Evolutionary conservation across 2,113 vertebrate genomes (phyloP).

Genomic region (Oreamnos americanus): DNA sequence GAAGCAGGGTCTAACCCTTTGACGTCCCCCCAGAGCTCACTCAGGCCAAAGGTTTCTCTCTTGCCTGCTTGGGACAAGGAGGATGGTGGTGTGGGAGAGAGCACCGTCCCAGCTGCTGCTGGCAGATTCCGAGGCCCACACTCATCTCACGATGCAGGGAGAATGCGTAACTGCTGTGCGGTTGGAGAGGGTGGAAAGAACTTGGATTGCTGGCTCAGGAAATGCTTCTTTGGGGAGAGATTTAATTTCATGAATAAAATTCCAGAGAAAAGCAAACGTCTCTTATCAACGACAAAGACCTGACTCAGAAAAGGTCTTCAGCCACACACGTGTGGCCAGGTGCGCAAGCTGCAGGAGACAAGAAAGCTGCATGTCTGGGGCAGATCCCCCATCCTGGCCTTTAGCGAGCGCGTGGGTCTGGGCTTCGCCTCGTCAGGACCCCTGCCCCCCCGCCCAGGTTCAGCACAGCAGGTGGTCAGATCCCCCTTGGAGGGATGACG

Average conservation of each 20-base stretch:
- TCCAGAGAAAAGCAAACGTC: neutral
- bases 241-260: neutral
- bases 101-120: neutral
- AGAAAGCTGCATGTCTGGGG: accelerated
- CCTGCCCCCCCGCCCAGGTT: neutral
- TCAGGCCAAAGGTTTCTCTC: neutral
- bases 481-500: neutral
- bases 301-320: neutral
- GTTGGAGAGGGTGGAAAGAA: accelerated
- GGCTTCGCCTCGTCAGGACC: neutral
- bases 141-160: neutral
- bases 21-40: neutral
- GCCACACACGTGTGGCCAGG: accelerated
- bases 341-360: accelerated
- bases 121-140: neutral
- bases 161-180: accelerated
- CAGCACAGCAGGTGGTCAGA: neutral
- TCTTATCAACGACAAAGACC: neutral
- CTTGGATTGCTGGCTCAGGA: neutral
- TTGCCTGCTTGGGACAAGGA: neutral
- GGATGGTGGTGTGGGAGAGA: neutral
- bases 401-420: accelerated
- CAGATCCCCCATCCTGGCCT: neutral
- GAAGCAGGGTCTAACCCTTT: neutral
- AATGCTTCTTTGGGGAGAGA: neutral